phyloP scores from a whole-genome alignment of 2,888 invertebrate genomes.

The Drosophila anomalata region DNA sequence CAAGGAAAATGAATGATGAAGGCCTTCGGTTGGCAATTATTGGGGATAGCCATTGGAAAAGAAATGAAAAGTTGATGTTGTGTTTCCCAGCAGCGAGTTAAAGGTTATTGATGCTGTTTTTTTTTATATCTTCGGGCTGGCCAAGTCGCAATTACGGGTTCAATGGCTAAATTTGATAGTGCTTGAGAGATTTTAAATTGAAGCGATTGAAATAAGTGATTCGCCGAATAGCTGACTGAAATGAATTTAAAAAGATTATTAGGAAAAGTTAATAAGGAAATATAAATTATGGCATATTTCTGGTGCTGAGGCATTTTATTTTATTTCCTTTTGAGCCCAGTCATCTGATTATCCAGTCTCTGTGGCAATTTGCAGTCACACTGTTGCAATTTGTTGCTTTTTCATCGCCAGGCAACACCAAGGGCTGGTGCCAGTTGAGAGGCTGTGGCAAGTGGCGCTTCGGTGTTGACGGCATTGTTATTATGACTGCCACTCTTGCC shows the following conservation, averaged over 20 bases:
- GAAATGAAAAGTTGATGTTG: conserved; percentile 34
- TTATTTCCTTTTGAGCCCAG: conserved; percentile 25
- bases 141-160: conserved; percentile 30
- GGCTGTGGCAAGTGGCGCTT: conserved; percentile 47
- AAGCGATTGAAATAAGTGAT: conserved; percentile 2
- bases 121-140: conserved; percentile 11
- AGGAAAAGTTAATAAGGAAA: neutral
- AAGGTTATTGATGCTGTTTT: conserved; percentile 45
- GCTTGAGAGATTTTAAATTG: conserved; percentile 26
- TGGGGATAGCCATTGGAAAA: conserved; percentile 28
- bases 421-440: conserved; percentile 35
- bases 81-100: conserved; percentile 28
- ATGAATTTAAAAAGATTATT: neutral
- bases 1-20: conserved; percentile 30
- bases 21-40: conserved; percentile 44
- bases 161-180: conserved; percentile 40
- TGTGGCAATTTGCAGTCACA: conserved; percentile 44
- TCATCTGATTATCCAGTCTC: conserved; percentile 26
- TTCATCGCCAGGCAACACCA: conserved; percentile 9
- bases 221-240: neutral
- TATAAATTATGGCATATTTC: neutral
- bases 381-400: conserved; percentile 42
- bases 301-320: conserved; percentile 40
- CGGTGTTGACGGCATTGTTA: conserved; percentile 55
- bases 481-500: conserved; percentile 56